phyloP scores from a whole-genome alignment of 2,888 invertebrate species.

The Orthosia gothica region DNA sequence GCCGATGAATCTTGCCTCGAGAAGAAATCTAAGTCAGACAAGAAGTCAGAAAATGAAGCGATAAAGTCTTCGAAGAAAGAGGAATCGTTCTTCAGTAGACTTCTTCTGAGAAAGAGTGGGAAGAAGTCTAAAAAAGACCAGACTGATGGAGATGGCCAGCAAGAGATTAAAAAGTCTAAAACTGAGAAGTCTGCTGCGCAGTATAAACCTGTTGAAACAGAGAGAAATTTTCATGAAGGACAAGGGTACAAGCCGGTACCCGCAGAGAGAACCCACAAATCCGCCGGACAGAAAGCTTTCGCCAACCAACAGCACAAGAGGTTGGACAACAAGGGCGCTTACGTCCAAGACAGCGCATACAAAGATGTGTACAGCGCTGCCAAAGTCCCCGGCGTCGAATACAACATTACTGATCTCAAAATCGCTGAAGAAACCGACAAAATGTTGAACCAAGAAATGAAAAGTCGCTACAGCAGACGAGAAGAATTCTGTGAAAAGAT shows the following conservation, averaged over 20 bases:
- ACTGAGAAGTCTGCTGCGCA: slow-evolving; percentile 82
- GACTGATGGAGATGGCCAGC: slow-evolving; percentile 84
- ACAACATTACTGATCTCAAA: slow-evolving; percentile 89
- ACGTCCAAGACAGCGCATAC: slow-evolving; percentile 88
- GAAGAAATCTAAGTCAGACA: slow-evolving; percentile 89
- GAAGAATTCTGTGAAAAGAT: slow-evolving; percentile 85
- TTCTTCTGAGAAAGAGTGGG: slow-evolving; percentile 93
- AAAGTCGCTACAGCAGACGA: slow-evolving; percentile 83
- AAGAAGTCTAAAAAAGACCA: slow-evolving; percentile 93
- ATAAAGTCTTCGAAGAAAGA: slow-evolving; percentile 90
- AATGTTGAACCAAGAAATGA: slow-evolving; percentile 87
- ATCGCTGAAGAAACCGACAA: slow-evolving; percentile 89
- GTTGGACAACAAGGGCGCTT: slow-evolving; percentile 89
- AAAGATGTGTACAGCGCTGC: slow-evolving; percentile 89
- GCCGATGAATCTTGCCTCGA: slow-evolving; percentile 89
- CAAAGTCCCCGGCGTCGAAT: slow-evolving; percentile 88
- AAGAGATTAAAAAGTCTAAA: slow-evolving; percentile 85
- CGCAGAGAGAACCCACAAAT: slow-evolving; percentile 86
- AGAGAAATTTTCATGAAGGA: slow-evolving; percentile 78
- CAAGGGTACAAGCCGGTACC: slow-evolving; percentile 85
- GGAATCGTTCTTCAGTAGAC: slow-evolving; percentile 93
- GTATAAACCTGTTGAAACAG: slow-evolving; percentile 83
- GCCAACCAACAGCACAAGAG: slow-evolving; percentile 90
- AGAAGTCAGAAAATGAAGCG: slow-evolving; percentile 88
- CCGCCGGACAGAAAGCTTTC: slow-evolving; percentile 88